These are phyloP conservation scores for Toxotes lorentzi DNA, from an alignment of 2,797 vertebrate genomes.

Conservation along the genomic window DNA sequence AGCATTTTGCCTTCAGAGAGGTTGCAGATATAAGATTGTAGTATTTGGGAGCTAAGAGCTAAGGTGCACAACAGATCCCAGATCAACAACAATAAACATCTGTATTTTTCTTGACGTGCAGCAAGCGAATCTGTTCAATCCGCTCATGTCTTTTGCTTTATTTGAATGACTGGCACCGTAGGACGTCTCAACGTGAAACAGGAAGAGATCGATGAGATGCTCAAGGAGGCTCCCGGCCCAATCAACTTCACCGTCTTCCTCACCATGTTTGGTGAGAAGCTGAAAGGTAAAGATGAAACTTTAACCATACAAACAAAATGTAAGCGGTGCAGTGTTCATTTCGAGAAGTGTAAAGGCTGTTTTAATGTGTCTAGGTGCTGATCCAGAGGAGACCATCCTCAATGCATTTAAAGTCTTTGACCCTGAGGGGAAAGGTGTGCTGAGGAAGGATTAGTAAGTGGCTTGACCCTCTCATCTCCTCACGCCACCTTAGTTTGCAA, in stretches of 20 bases:
- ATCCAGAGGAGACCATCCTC: slow-evolving; percentile 96
- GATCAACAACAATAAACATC: not conserved
- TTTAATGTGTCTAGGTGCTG: slow-evolving; percentile 85
- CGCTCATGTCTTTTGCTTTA: not conserved
- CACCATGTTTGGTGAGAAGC: slow-evolving; percentile 98
- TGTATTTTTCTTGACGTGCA: not conserved
- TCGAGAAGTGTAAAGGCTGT: not conserved
- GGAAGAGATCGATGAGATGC: slow-evolving; percentile 97
- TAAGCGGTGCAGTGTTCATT: not conserved
- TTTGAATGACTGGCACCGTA: slow-evolving; percentile 58
- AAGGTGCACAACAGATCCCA: not conserved
- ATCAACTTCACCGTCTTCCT: slow-evolving; percentile 98
- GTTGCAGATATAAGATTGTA: not conserved
- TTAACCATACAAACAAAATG: not conserved
- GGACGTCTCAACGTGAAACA: slow-evolving; percentile 97
- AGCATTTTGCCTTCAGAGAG: not conserved
- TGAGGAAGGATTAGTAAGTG: slow-evolving; percentile 96
- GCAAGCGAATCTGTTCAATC: not conserved
- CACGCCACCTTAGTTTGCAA: not conserved
- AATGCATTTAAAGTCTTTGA: slow-evolving; percentile 98
- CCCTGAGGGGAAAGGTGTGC: slow-evolving; percentile 92
- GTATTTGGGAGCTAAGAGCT: not conserved
- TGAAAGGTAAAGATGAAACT: slow-evolving; percentile 87
- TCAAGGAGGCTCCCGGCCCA: slow-evolving; percentile 94
- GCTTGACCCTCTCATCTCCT: slow-evolving; percentile 1